Evolutionary conservation across 2,113 vertebrate genomes (phyloP).

Genomic region (Sinocyclocheilus maitianheensis): DNA sequence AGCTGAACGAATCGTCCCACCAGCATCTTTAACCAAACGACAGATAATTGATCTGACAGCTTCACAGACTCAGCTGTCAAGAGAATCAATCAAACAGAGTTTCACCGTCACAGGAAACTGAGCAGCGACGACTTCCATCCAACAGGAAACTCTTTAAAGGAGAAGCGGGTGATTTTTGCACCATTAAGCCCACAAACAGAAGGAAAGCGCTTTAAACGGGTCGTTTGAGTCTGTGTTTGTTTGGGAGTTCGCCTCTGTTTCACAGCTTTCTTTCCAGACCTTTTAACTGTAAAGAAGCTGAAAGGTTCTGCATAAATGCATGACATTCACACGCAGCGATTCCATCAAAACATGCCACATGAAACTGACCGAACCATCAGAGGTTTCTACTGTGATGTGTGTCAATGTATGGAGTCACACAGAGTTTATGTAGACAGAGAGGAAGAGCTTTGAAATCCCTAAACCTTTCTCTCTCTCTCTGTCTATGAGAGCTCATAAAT

Average conservation of each 20-base stretch:
- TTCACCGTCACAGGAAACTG: constrained; percentile 1
- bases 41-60: constrained; percentile 18
- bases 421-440: neutral
- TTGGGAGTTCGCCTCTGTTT: too few species aligned
- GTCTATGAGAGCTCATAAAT: neutral
- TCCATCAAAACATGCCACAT: neutral
- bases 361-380: neutral
- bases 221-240: too few species aligned
- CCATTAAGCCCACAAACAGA: neutral
- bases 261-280: neutral
- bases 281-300: neutral
- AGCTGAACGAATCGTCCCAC: neutral
- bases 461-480: neutral
- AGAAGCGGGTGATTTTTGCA: neutral
- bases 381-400: neutral
- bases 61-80: constrained; percentile 19
- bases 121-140: neutral
- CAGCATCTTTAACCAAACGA: neutral
- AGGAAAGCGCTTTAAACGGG: too few species aligned
- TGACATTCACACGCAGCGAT: neutral
- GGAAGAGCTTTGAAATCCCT: neutral
- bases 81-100: constrained; percentile 18
- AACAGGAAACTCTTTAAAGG: neutral
- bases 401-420: neutral
- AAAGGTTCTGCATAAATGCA: neutral